Evolutionary conservation across 1,140 invertebrate species (phyloP).

Genomic region (Bombyx mandarina): DNA sequence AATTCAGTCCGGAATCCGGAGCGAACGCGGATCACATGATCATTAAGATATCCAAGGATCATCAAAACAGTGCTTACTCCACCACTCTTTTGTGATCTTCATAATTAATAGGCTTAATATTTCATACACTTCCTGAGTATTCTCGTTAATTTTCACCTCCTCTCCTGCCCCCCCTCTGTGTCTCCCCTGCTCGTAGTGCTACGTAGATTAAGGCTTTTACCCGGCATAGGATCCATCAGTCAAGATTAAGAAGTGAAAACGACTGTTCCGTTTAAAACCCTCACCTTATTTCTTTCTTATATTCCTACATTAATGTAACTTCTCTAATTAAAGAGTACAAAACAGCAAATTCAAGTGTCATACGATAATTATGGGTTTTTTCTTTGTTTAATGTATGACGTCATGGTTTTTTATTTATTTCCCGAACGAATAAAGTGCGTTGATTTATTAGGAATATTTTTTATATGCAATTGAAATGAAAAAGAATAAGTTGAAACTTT

Average conservation of each 20-base stretch:
- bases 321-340: conserved; percentile 11
- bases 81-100: conserved; percentile 40
- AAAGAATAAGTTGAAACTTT: background rate
- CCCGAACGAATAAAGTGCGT: background rate
- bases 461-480: background rate
- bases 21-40: conserved; percentile 36
- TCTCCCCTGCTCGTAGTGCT: background rate
- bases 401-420: background rate
- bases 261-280: conserved; percentile 14
- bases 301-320: conserved; percentile 13
- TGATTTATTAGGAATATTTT: background rate
- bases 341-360: conserved; percentile 7
- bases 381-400: background rate
- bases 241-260: conserved; percentile 17
- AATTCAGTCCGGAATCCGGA: too few relatives aligned
- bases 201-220: conserved; percentile 12
- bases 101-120: conserved; percentile 50
- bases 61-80: conserved; percentile 34
- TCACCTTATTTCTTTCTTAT: conserved; percentile 11
- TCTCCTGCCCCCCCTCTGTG: too few relatives aligned
- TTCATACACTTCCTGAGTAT: conserved; percentile 35
- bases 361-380: background rate
- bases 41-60: conserved; percentile 37
- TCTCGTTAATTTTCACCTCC: conserved; percentile 25
- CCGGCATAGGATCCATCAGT: conserved; percentile 15